phyloP scores from a whole-genome alignment of 2,113 vertebrate species.

The Oreochromis spilurus region DNA sequence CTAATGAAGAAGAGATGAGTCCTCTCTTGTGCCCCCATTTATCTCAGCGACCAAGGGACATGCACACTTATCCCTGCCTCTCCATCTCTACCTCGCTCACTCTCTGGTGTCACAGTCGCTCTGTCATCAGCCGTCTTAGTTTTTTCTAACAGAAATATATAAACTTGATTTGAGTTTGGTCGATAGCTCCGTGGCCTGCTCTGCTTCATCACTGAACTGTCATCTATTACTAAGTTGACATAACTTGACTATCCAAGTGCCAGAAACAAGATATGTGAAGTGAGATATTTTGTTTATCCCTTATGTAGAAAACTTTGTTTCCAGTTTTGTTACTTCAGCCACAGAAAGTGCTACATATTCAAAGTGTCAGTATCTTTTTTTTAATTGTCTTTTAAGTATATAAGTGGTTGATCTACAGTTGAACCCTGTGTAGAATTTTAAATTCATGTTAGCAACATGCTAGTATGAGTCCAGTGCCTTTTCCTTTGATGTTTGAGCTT shows the following conservation, averaged over 20 bases:
- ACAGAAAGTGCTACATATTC: background rate
- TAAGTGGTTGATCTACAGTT: background rate
- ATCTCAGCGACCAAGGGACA: slow-evolving; percentile 55
- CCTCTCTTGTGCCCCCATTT: slow-evolving; percentile 69
- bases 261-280: background rate
- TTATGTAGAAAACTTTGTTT: background rate
- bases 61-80: slow-evolving; percentile 27
- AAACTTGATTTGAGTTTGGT: slow-evolving; percentile 4
- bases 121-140: background rate
- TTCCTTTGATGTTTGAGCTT: background rate
- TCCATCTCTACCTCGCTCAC: slow-evolving; percentile 2
- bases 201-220: background rate
- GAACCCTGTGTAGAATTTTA: background rate
- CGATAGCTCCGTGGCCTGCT: background rate
- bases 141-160: background rate
- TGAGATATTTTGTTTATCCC: background rate
- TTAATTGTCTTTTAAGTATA: background rate
- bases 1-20: slow-evolving; percentile 76
- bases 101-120: background rate
- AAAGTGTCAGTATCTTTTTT: background rate
- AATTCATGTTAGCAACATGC: background rate
- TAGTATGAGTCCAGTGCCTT: background rate
- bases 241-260: background rate
- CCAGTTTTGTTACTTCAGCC: background rate
- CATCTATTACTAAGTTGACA: background rate